Conservation (phyloP, 64 coral and sea anemone species). For the Dendrophyllia cribrosa region DNA sequence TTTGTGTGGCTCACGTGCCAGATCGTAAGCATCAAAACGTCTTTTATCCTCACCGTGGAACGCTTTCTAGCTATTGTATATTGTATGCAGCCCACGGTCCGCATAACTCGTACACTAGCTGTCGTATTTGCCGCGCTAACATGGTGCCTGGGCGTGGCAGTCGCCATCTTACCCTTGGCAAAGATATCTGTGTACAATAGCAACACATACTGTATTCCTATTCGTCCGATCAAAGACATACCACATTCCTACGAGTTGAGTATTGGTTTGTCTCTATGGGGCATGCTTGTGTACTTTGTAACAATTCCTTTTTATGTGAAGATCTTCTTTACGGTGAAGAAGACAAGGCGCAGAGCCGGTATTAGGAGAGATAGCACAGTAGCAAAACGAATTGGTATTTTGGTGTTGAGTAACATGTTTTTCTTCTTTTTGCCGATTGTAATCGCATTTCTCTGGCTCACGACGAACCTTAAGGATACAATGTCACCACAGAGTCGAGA, state of each 20-base stretch:
- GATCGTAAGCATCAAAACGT: constrained; percentile 62
- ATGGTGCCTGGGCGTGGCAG: constrained; percentile 57
- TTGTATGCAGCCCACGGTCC: constrained; percentile 65
- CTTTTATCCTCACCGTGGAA: constrained; percentile 67
- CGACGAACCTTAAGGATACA: constrained; percentile 57
- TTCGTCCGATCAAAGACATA: constrained; percentile 64
- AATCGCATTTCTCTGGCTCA: constrained; percentile 68
- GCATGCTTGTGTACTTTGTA: constrained; percentile 55
- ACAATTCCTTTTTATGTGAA: constrained; percentile 78
- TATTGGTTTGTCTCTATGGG: constrained; percentile 12
- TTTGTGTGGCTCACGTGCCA: constrained; percentile 78
- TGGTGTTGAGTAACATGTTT: constrained; percentile 87
- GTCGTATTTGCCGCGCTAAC: constrained; percentile 3
- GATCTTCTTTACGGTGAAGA: constrained; percentile 68
- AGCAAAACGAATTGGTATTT: constrained; percentile 45
- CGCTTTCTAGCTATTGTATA: constrained; percentile 76
- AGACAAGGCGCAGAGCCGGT: constrained; percentile 43
- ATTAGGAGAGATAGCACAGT: constrained; percentile 34
- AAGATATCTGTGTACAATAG: constrained; percentile 77
- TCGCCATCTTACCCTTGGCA: constrained; percentile 58
- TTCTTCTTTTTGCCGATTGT: constrained; percentile 82
- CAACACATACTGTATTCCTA: constrained; percentile 81
- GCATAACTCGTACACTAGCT: constrained; percentile 27
- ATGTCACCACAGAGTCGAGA: constrained; percentile 76
- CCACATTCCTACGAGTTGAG: constrained; percentile 50